Evolutionary conservation across 1,140 invertebrate genomes (phyloP), one percentile per base, ranked within the genome.

Genomic region (Drosophila burlai): DNA sequence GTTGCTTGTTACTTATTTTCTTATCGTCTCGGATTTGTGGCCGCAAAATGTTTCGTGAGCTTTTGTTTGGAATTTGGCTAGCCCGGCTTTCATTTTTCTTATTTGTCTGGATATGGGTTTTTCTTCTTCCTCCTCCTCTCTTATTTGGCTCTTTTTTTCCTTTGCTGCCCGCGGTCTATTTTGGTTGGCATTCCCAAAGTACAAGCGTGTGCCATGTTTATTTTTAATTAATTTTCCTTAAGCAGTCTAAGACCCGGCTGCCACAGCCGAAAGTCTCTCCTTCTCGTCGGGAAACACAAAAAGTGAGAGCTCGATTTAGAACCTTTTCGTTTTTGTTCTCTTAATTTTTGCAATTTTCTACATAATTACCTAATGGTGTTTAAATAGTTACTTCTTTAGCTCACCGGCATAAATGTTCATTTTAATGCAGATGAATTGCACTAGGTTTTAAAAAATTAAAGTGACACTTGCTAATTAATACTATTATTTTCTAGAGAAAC

Each of bases 141-240:
- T 54, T 67, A 16, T 34, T 52, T 36, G 59, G 2, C 42, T 61
- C 26, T 38, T 24, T 52, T 40, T 55, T 52, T 29, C 40, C 57
- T 36, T 40, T 52, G 36, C 62, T 50, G 81, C 81, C 85, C 72
- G 81, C 74, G 84, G 81, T 89, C 78, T 89, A 85, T 90, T 89
- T 90, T 89, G 57, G 81, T 80, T 81, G 86, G 86, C 75, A 90
- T 91, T 85, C 79, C 81, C 63, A 64, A 78, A 80, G 81, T 65
- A 90, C 85, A 90, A 90, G 85, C 72, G 85, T 90, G 85, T 90
- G 85, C 85, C 85, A 90, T 90, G 85, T 90, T 90, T 90, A 90
- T 90, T 90, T 90, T 90, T 90, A 90, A 90, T 90, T 90, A 90
- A 90, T 90, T 90, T 90, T 90, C 81, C 85, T 90, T 90, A 90